Percentiles rank a stretch among this genome's conserved stretches.
phyloP scores from a whole-genome alignment of 1,140 invertebrate species.

The Trichonephila clavipes region DNA sequence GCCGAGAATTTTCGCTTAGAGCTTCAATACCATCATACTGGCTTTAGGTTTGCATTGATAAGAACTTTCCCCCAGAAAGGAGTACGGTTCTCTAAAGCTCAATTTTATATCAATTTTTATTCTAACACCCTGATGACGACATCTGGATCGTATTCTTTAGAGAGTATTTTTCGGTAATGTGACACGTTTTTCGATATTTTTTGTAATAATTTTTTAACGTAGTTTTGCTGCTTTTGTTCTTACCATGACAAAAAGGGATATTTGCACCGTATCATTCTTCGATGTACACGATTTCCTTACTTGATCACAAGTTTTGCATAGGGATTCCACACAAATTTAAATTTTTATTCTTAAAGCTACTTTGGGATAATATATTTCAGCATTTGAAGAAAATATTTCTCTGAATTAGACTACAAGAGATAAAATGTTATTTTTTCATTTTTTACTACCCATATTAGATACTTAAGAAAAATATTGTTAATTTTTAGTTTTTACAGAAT shows the following conservation, averaged over 20 bases:
- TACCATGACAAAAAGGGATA: not conserved
- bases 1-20: not conserved
- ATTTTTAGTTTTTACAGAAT: too few relatives aligned
- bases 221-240: conserved; percentile 1
- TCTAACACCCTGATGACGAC: conserved; percentile 5
- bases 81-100: not conserved
- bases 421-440: too few relatives aligned
- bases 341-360: not conserved
- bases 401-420: too few relatives aligned
- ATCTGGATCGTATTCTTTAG: conserved; percentile 11
- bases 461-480: too few relatives aligned
- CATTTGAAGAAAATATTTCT: too few relatives aligned
- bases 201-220: not conserved
- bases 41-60: not conserved
- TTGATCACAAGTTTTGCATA: not conserved
- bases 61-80: not conserved
- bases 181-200: conserved; percentile 7
- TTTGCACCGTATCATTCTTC: not conserved
- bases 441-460: too few relatives aligned
- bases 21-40: not conserved
- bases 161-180: not conserved
- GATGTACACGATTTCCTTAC: not conserved
- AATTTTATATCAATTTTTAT: conserved; percentile 31
- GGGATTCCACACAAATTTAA: not conserved
- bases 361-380: too few relatives aligned